phyloP scores from a whole-genome alignment of 2,888 invertebrate species.

The Lissocephala sabroskyi region DNA sequence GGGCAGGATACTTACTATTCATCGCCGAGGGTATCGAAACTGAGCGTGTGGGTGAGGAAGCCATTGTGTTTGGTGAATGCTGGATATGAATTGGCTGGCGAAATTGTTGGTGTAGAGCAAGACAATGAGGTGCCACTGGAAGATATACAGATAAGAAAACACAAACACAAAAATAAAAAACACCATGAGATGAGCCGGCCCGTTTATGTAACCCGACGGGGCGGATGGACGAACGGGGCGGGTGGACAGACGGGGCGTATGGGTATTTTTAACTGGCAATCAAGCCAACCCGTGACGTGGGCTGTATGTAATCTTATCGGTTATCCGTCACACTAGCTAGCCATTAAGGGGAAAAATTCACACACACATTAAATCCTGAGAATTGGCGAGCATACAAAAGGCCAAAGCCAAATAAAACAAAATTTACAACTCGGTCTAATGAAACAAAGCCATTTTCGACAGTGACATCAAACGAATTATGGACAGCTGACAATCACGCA shows the following conservation, averaged over 20 bases:
- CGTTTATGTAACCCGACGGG: no score
- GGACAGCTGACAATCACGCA: conserved; percentile 14
- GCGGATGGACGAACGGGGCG: no score
- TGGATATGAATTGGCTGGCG: conserved; percentile 38
- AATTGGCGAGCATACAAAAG: no score
- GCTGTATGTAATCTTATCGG: no score
- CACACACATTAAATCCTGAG: conserved; percentile 1
- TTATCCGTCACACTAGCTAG: neutral
- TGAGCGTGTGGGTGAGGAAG: conserved; percentile 51
- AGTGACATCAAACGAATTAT: conserved; percentile 15
- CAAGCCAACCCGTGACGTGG: no score
- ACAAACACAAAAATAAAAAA: no score
- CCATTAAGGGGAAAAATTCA: conserved; percentile 10
- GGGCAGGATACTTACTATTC: conserved; percentile 69
- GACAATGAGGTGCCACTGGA: conserved; percentile 57
- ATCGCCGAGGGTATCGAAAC: conserved; percentile 59
- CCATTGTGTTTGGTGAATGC: conserved; percentile 46
- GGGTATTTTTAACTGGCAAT: no score
- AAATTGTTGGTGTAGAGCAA: conserved; percentile 26
- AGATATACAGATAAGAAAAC: conserved; percentile 16
- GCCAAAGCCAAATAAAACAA: no score
- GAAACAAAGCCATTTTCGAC: conserved; percentile 2
- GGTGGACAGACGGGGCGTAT: no score
- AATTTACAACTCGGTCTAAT: neutral
- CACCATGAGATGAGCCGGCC: no score